A percentile compares a stretch with the other conserved stretches of the same genome.
phyloP scores from a whole-genome alignment of 2,888 invertebrate species.

The Panopea generosa region DNA sequence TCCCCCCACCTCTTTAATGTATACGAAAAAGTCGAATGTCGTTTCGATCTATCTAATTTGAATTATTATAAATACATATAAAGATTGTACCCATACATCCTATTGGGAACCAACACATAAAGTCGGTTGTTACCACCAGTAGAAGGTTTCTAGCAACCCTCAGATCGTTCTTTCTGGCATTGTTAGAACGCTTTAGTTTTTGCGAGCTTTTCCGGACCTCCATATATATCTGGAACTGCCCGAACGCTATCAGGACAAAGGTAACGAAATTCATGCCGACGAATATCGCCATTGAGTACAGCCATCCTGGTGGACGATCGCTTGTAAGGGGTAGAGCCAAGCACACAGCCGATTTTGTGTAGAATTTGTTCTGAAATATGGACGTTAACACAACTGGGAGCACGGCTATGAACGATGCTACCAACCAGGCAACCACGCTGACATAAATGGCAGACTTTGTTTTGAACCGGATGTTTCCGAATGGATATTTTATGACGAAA shows the following conservation, averaged over 20 bases:
- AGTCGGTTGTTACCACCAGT: slow-evolving; percentile 31
- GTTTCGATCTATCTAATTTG: too few species aligned
- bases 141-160: slow-evolving; percentile 31
- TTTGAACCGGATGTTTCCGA: too few species aligned
- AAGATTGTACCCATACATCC: slow-evolving; percentile 38
- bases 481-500: slow-evolving; percentile 88
- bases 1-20: too few species aligned
- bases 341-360: slow-evolving; percentile 79
- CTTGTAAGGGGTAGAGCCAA: slow-evolving; percentile 82
- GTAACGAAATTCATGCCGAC: slow-evolving; percentile 72
- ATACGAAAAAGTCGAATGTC: too few species aligned
- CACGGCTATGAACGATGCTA: slow-evolving; percentile 71
- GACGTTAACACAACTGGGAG: slow-evolving; percentile 76
- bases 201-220: too few species aligned
- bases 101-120: slow-evolving; percentile 78
- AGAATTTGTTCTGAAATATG: slow-evolving; percentile 79
- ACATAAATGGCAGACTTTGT: too few species aligned
- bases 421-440: slow-evolving; percentile 70
- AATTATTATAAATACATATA: too few species aligned
- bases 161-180: slow-evolving; percentile 18
- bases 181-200: too few species aligned
- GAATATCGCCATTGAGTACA: slow-evolving; percentile 81
- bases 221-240: slow-evolving; percentile 14
- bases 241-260: slow-evolving; percentile 16
- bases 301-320: too few species aligned